A percentile compares a stretch with the other conserved stretches of the same genome.
Evolutionary conservation across 2,113 vertebrate species (phyloP).

Genomic region (Lophius piscatorius): DNA sequence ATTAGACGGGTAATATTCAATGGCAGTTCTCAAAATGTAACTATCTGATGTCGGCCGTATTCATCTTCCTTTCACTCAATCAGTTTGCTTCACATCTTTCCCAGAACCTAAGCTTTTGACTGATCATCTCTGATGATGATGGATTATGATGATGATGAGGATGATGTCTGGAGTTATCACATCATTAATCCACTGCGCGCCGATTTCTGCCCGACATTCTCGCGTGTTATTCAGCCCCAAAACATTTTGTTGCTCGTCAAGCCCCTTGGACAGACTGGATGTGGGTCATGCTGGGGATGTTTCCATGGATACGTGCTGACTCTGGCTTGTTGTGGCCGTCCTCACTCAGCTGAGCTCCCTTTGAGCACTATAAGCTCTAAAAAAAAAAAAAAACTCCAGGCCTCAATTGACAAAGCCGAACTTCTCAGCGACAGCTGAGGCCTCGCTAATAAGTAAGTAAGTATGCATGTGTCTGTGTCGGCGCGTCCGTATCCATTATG

Average conservation of each 20-base stretch:
- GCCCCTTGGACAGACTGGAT: constrained; percentile 50
- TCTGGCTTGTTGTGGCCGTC: constrained; percentile 37
- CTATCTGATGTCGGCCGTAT: no score
- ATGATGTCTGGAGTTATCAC: constrained; percentile 21
- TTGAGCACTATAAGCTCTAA: background rate
- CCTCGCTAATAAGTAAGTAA: constrained; percentile 4
- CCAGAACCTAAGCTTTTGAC: no score
- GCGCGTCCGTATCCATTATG: constrained; percentile 13
- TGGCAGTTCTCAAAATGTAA: no score
- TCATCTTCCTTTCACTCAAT: no score
- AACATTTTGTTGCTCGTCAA: constrained; percentile 60
- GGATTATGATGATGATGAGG: constrained; percentile 3
- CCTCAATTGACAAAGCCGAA: constrained; percentile 1
- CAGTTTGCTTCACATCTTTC: no score
- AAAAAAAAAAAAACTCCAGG: no score
- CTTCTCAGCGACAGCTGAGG: background rate
- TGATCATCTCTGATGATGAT: background rate
- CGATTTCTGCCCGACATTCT: constrained; percentile 1
- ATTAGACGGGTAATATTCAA: no score
- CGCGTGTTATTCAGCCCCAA: constrained; percentile 18
- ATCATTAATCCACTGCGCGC: constrained; percentile 4
- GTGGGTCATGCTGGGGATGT: constrained; percentile 64
- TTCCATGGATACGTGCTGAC: constrained; percentile 62
- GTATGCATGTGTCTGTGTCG: constrained; percentile 1
- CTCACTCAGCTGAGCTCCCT: constrained; percentile 7